Evolutionary conservation across 2,113 vertebrate genomes (phyloP), one percentile per base, ranked within the genome.

Genomic region (Entelurus aequoreus): DNA sequence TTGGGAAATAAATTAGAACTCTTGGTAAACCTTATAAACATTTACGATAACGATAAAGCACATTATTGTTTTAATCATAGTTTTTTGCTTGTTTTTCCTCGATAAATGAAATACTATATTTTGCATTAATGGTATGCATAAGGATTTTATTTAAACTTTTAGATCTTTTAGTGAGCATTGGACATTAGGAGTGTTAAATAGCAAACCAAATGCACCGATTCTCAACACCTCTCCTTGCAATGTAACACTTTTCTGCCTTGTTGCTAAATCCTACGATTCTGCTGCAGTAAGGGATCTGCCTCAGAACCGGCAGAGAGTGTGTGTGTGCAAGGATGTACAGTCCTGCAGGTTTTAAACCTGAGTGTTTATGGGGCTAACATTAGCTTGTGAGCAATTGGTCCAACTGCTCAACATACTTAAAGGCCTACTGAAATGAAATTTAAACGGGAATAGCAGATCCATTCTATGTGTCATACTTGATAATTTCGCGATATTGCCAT

Each of bases 351-450:
- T 42, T 42, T 42, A 42, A 8, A 11, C 4, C 0, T 50, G 71
- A 70, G 67, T 74, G 62, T 72, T 77, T 77, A 73, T 47, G 58
- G 62, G 60, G 53, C 75, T 71, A 56, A 71, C 77, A 84, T 83
- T 79, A 82, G 77, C 64, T 49, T 82, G 74, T 79, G 73, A 60
- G 62, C 61, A 69, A 71, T 19, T 48, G 36, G 60, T 66, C 63
- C 52, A 47, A 61, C 57, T 54, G 62, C 8, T 15, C 49, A 74
- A 67, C 67, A 79, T 58, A 57, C 62, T 70, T 19, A 19, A n/a
- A n/a, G n/a, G n/a, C n/a, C n/a, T n/a, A n/a, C n/a, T n/a, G n/a
- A n/a, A n/a, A n/a, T n/a, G n/a, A n/a, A n/a, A n/a, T n/a, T n/a
- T n/a, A n/a, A n/a, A n/a, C n/a, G n/a, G n/a, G n/a, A n/a, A n/a